Evolutionary conservation across 35 echinoderm and acorn worm species (phyloP).

Genomic region (Eucidaris tribuloides): DNA sequence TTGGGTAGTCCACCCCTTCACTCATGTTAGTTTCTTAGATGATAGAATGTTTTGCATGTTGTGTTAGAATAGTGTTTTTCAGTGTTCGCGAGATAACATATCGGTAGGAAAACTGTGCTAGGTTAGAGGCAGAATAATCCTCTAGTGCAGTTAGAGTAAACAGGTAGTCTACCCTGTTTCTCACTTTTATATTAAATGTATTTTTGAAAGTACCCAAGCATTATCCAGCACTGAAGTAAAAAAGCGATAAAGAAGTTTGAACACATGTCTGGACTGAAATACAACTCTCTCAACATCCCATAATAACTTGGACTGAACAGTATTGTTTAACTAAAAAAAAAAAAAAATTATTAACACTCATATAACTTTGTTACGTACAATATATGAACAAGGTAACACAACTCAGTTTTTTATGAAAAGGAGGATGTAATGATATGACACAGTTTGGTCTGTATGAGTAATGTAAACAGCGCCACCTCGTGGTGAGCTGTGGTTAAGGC

Average conservation of each 20-base stretch:
- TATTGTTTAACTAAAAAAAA: not conserved
- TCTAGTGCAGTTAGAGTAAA: not conserved
- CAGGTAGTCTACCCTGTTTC: not conserved
- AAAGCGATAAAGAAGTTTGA: not conserved
- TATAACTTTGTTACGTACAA: not conserved
- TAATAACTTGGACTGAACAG: not conserved
- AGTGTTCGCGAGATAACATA: not conserved
- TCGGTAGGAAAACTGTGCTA: not conserved
- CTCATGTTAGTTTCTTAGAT: not conserved
- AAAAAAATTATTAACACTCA: not conserved
- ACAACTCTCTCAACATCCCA: not conserved
- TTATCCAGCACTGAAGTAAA: not conserved
- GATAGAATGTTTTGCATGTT: not conserved
- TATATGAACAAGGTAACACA: too few relatives aligned
- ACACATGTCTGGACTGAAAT: not conserved
- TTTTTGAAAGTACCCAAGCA: not conserved
- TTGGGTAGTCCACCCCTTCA: not conserved
- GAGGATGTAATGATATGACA: not conserved
- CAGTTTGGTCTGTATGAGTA: not conserved
- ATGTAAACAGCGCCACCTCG: not conserved
- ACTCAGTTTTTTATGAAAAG: not conserved
- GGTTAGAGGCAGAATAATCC: not conserved
- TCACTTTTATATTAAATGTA: not conserved
- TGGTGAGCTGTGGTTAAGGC: too few relatives aligned
- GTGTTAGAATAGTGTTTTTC: not conserved